phyloP scores from a whole-genome alignment of 2,113 vertebrate genomes.

The Pterocles orientalis region DNA sequence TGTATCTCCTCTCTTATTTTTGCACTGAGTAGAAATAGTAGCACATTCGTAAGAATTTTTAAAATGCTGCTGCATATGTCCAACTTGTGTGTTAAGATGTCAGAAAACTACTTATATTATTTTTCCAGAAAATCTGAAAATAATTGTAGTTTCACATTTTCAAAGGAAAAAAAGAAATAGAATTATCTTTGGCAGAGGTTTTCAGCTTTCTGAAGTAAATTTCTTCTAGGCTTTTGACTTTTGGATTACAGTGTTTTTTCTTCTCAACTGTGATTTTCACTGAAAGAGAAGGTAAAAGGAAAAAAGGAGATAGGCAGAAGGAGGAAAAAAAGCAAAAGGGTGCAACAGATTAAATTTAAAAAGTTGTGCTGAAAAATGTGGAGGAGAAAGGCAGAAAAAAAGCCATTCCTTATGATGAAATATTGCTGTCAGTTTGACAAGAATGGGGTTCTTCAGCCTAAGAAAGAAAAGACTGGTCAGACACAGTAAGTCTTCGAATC shows the following conservation, averaged over 20 bases:
- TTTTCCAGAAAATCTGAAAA: background rate
- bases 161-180: background rate
- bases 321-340: accelerated
- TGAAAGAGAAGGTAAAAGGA: background rate
- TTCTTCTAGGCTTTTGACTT: background rate
- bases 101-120: background rate
- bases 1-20: background rate
- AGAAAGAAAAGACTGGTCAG: background rate
- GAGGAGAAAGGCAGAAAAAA: background rate
- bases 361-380: background rate
- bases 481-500: background rate
- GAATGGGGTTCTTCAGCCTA: background rate
- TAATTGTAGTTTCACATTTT: background rate
- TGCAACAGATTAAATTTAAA: background rate
- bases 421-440: background rate
- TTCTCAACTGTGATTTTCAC: background rate
- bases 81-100: background rate
- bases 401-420: background rate
- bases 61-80: background rate
- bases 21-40: background rate
- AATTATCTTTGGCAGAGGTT: background rate
- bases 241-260: background rate
- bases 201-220: background rate
- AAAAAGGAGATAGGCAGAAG: background rate
- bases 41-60: background rate